Base-by-base conservation (phyloP, 1,140 invertebrate species). In the Medauroidea extradentata region DNA sequence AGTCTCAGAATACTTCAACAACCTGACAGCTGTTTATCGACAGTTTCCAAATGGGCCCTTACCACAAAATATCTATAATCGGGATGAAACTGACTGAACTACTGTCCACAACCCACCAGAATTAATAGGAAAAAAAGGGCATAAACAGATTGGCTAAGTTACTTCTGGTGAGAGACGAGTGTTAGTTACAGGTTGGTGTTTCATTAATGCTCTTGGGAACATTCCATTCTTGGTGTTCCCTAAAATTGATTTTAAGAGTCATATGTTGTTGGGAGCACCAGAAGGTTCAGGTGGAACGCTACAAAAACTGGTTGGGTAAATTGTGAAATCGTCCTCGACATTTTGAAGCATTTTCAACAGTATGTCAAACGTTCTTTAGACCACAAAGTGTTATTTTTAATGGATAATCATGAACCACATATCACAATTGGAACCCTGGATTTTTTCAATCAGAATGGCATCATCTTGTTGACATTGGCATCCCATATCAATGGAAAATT, bases 321-420 rank as follows among this genome's bases (percentile, higher is more conserved):
- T 55, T 60, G 50, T 48, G 53, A 69, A 1, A 57, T 53, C 29
- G 75, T 76, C 63, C 38, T 73, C 2, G 44, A 61, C 24, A 67
- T 65, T 29, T 56, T 74, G 9, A 14, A 74, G 63, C 73, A 78
- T 65, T 77, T 79, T 63, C 57, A 59, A 1, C 65, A 68, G 21
- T 59, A 74, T 67, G 63, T 65, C 11, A 64, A 62, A 41, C 53
- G 63, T 43, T 66, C 71, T 3, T 59, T 49, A 60, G 67, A 72
- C n/a, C 52, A 67, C 34, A 65, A 63, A 59, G 66, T 75, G 16
- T 65, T 78, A 13, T 56, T 78, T 13, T 50, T 78, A 7, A 60
- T 73, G 34, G 75, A 79, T 62, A 78, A 77, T 61, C 75, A 76
- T 60, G 60, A 63, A 16, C 67, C 61, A 16, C 74, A 78, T 61